phyloP scores from a whole-genome alignment of 2,888 invertebrate genomes.

The Branchinecta sandiegonensis region DNA sequence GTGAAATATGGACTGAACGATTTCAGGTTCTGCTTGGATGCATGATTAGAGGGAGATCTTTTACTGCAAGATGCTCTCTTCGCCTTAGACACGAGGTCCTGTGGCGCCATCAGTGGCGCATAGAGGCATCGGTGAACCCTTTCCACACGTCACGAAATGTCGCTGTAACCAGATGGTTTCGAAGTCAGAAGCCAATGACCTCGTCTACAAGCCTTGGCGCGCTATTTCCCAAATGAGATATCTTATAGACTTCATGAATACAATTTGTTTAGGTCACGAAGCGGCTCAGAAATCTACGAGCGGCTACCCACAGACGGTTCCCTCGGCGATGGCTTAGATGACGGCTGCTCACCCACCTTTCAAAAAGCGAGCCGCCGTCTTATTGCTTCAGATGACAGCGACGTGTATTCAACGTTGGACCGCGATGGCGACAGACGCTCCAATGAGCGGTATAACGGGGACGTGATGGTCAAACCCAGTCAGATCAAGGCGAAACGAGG shows the following conservation, averaged over 20 bases:
- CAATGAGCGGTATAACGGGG: constrained; percentile 31
- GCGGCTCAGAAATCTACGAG: constrained; percentile 52
- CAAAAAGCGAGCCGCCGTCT: constrained; percentile 40
- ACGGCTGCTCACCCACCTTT: constrained; percentile 36
- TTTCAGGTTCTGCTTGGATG: too few species aligned
- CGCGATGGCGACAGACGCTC: constrained; percentile 25
- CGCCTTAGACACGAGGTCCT: too few species aligned
- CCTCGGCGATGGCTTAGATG: constrained; percentile 33
- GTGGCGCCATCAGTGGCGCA: too few species aligned
- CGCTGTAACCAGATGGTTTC: too few species aligned
- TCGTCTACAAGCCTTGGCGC: too few species aligned
- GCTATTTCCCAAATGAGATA: too few species aligned
- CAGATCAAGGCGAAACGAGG: constrained; percentile 32
- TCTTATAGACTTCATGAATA: neutral
- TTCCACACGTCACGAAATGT: too few species aligned
- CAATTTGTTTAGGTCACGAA: constrained; percentile 30
- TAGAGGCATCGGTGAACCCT: too few species aligned
- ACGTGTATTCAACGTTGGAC: constrained; percentile 48
- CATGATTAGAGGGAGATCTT: too few species aligned
- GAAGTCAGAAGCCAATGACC: too few species aligned
- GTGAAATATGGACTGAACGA: too few species aligned
- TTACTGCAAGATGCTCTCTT: too few species aligned
- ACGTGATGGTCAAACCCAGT: constrained; percentile 38
- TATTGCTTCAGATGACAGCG: constrained; percentile 51
- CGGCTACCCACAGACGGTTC: constrained; percentile 42